phyloP scores from a whole-genome alignment of 2,888 invertebrate species.

The Phyto melanocephala region DNA sequence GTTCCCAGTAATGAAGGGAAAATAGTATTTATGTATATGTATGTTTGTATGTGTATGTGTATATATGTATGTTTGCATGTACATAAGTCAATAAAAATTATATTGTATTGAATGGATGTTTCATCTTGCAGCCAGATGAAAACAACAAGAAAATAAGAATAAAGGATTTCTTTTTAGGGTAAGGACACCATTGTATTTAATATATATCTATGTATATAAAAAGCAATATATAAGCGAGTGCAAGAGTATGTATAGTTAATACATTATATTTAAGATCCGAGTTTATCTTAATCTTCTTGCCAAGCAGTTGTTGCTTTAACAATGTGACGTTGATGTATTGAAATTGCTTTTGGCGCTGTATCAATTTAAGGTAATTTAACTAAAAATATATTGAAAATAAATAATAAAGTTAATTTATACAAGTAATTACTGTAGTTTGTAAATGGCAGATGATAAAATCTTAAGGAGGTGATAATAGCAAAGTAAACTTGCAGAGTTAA shows the following conservation, averaged over 20 bases:
- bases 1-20: background rate
- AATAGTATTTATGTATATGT: too few species aligned
- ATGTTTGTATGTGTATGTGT: too few species aligned
- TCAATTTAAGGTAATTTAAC: constrained; percentile 56
- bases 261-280: background rate
- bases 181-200: constrained; percentile 15
- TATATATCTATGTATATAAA: background rate
- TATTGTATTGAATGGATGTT: background rate
- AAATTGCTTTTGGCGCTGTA: constrained; percentile 49
- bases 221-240: background rate
- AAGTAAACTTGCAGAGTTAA: background rate
- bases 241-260: background rate
- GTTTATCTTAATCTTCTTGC: constrained; percentile 5
- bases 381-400: constrained; percentile 25
- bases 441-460: background rate
- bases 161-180: constrained; percentile 15
- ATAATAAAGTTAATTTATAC: constrained; percentile 32
- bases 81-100: constrained; percentile 12
- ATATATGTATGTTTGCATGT: too few species aligned
- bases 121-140: background rate
- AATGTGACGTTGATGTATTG: constrained; percentile 54
- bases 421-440: constrained; percentile 29
- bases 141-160: background rate
- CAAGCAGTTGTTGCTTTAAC: constrained; percentile 29
- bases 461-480: background rate